Conservation (phyloP, 2,797 vertebrate species). For the Myripristis jacobus region DNA sequence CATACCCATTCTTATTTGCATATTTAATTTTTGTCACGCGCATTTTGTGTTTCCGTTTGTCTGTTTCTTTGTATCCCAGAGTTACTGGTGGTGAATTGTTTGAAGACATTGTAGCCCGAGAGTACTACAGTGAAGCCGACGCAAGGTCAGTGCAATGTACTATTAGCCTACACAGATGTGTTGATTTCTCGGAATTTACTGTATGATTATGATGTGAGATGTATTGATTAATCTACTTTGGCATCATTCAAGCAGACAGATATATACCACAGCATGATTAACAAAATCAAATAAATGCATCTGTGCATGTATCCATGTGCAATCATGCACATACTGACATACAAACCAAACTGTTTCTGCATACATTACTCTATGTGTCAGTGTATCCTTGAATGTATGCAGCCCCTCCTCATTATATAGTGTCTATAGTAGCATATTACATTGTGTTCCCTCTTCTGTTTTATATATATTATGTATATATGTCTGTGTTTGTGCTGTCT, state of each 20-base stretch:
- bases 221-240: too few species aligned
- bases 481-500: slow-evolving; percentile 10
- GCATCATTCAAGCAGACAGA: too few species aligned
- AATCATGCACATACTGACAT: slow-evolving; percentile 28
- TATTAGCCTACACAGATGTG: not conserved
- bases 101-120: slow-evolving; percentile 98
- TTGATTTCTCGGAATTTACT: not conserved
- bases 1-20: not conserved
- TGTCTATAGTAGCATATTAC: not conserved
- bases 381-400: not conserved
- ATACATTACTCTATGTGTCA: not conserved
- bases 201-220: not conserved
- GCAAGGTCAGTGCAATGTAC: slow-evolving; percentile 90
- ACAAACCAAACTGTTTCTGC: slow-evolving; percentile 1
- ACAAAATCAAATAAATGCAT: too few species aligned
- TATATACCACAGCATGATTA: too few species aligned
- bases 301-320: too few species aligned
- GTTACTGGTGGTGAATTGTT: slow-evolving; percentile 98
- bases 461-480: not conserved
- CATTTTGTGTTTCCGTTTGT: not conserved
- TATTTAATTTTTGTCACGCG: not conserved
- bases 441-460: not conserved
- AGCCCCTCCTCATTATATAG: not conserved
- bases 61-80: slow-evolving; percentile 74
- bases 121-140: slow-evolving; percentile 98